Base-by-base conservation (phyloP, 2,113 vertebrate species). In the Naja naja region DNA sequence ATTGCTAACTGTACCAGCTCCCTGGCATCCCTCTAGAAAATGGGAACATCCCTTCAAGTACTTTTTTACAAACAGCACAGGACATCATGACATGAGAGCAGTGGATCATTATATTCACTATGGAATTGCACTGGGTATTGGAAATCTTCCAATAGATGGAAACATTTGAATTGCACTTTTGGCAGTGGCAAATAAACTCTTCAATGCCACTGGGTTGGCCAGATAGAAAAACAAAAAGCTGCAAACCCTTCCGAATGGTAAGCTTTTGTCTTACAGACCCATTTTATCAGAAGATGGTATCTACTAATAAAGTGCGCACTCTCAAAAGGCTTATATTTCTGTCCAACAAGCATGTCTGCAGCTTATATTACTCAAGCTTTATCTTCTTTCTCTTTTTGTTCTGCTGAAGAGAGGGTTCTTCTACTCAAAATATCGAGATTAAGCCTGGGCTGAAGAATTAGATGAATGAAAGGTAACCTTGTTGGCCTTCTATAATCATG, bases 181-280 rank as follows among this genome's bases (percentile, higher is more conserved):
- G 64, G 64, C 23, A 90, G 3, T 22, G 11, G 12, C 3, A 12
- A 30, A 0, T 2, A 5, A 88, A 27, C 5, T 64, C 93, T 34
- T 43, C 89, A 54, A 22, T 39, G 0, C 1, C 16, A 60, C 10
- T 25, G 91, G 52, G 1, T 3, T 0, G 0, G 1, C 10, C 1
- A 92, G 58, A 86, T 86, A 89, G 20, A 60, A 39, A 89, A 90
- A 93, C 22, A 58, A 58, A 90, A 34, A 9, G 4, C 10, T 23
- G 34, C 89, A 43, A 0, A 9, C 90, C 39, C 14, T 87, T 45
- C 74, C 74, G n/a, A n/a, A 0, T 49, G 20, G 49, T 45, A 45
- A 45, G 56, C 10, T 47, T 91, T 0, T n/a, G 56, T 90, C 86
- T 53, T 25, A 0, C 1, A 25, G 49, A 64, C 16, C 86, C 92